Evolutionary conservation across 2,888 invertebrate species (phyloP).

Genomic region (Parnassius smintheus): DNA sequence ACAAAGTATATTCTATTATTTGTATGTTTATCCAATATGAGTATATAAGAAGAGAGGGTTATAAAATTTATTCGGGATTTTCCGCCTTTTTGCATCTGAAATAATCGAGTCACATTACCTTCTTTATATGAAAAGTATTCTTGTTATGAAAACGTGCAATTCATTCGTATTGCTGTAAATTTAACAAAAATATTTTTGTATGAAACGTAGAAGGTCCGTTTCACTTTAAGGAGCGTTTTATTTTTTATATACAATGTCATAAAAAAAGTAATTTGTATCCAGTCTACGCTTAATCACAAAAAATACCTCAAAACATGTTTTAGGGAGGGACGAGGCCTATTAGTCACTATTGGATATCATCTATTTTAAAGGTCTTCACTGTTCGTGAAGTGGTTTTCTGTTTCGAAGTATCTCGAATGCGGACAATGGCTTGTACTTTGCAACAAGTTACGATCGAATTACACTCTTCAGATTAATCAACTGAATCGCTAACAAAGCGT

Average conservation of each 20-base stretch:
- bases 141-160: constrained; percentile 24
- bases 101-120: constrained; percentile 54
- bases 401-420: constrained; percentile 43
- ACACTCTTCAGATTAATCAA: constrained; percentile 63
- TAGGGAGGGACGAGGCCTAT: constrained; percentile 43
- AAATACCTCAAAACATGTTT: constrained; percentile 32
- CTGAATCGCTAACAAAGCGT: constrained; percentile 38
- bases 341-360: constrained; percentile 51
- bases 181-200: constrained; percentile 13
- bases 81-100: constrained; percentile 49
- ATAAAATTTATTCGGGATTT: constrained; percentile 52
- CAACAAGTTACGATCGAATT: constrained; percentile 60
- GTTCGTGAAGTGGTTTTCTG: constrained; percentile 39
- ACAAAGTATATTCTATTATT: constrained; percentile 1
- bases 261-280: constrained; percentile 28
- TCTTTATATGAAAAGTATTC: constrained; percentile 33
- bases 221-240: constrained; percentile 14
- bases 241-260: constrained; percentile 22
- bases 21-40: constrained; percentile 42
- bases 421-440: constrained; percentile 52
- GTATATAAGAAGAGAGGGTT: constrained; percentile 23
- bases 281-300: constrained; percentile 22
- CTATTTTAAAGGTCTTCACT: constrained; percentile 39
- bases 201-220: constrained; percentile 5
- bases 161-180: constrained; percentile 21